Percentiles rank a stretch among this genome's conserved stretches.
Conservation (phyloP, 1,140 invertebrate species). For the Eciton burchellii region DNA sequence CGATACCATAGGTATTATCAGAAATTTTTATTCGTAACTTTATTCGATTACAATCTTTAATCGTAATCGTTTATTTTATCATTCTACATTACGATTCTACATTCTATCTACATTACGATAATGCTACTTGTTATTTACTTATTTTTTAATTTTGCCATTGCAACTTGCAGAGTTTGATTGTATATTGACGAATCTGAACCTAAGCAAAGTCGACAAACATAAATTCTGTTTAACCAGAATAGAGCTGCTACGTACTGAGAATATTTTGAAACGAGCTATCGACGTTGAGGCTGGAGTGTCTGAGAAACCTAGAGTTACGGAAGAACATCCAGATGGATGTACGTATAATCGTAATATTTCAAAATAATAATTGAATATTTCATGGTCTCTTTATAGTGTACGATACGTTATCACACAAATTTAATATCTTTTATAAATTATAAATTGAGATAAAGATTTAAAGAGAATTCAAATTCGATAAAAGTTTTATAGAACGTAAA, state of each 20-base stretch:
- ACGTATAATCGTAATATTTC: constrained; percentile 82
- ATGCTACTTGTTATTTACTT: not conserved
- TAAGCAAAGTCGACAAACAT: constrained; percentile 91
- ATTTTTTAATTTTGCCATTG: constrained; percentile 55
- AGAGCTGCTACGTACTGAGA: constrained; percentile 92
- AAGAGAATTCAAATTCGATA: not conserved
- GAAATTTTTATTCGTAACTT: not conserved
- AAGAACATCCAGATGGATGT: constrained; percentile 95
- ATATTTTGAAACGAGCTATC: constrained; percentile 93
- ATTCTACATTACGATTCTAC: too few relatives aligned
- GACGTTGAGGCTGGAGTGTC: constrained; percentile 92
- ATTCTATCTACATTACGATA: not conserved
- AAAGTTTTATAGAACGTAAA: not conserved
- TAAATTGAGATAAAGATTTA: too few relatives aligned
- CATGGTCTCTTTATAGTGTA: constrained; percentile 15
- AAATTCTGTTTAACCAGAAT: constrained; percentile 90
- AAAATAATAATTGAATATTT: not conserved
- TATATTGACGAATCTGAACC: constrained; percentile 93
- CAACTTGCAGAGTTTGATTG: constrained; percentile 92
- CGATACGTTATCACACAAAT: not conserved
- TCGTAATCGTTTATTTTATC: too few relatives aligned
- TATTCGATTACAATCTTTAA: too few relatives aligned
- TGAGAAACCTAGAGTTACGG: constrained; percentile 89
- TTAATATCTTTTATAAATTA: not conserved
- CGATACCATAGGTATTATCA: constrained; percentile 91